These are phyloP conservation scores for Phalloptychus januarius DNA, from an alignment of 2,797 vertebrate genomes.

Conservation along the genomic window DNA sequence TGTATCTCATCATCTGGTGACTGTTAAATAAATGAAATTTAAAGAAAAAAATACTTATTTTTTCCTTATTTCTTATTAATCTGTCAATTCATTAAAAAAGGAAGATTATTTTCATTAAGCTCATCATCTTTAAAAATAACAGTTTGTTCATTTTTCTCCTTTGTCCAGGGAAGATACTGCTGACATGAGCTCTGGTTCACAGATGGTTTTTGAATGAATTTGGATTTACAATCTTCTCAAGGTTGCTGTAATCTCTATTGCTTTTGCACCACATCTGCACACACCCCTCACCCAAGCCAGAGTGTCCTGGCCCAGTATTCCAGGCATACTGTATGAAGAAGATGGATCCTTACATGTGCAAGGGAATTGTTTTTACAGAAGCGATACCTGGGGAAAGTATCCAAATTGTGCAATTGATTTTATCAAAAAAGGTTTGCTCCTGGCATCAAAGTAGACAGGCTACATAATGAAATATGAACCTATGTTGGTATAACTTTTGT, in stretches of 20 bases:
- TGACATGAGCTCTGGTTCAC: background rate
- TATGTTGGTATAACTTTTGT: too few species aligned
- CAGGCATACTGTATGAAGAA: background rate
- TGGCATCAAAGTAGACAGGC: too few species aligned
- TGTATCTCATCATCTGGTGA: slow-evolving; percentile 88
- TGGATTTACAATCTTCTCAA: background rate
- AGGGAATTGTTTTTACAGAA: background rate
- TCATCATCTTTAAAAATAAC: background rate
- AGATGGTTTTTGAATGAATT: background rate
- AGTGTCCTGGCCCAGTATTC: background rate
- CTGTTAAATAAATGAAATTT: slow-evolving; percentile 86
- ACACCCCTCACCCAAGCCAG: too few species aligned
- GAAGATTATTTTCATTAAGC: background rate
- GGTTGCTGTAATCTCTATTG: background rate
- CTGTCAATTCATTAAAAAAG: background rate
- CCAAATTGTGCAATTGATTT: too few species aligned
- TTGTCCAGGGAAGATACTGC: background rate
- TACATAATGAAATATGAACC: too few species aligned
- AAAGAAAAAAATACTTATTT: slow-evolving; percentile 52
- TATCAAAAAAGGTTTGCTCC: too few species aligned
- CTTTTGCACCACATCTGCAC: background rate
- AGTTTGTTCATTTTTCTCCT: background rate
- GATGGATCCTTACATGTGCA: background rate
- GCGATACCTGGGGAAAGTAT: background rate
- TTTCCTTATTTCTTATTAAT: slow-evolving; percentile 26